These are phyloP conservation scores for Leptinotarsa haldemani DNA, from an alignment of 2,888 invertebrate species.

Conservation along the genomic window DNA sequence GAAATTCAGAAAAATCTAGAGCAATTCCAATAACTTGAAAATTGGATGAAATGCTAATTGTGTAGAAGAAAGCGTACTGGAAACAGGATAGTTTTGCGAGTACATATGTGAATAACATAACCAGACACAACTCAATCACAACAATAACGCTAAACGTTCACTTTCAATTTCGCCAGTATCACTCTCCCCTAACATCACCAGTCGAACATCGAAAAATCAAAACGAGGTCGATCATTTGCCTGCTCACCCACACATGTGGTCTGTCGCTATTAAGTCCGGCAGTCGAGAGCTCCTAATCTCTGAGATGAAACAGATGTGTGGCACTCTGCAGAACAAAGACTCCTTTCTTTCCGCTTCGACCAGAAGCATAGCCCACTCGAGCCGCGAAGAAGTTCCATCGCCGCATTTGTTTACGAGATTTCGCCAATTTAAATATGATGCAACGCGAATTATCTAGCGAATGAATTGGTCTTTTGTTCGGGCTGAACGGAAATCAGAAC, in stretches of 20 bases:
- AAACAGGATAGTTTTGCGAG: too few relatives aligned
- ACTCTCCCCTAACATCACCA: conserved; percentile 41
- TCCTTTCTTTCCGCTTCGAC: conserved; percentile 51
- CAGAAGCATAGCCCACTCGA: conserved; percentile 46
- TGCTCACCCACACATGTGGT: conserved; percentile 53
- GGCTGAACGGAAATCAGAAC: conserved; percentile 21
- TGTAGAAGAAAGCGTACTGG: too few relatives aligned
- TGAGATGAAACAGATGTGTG: conserved; percentile 56
- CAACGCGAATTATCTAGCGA: conserved; percentile 29
- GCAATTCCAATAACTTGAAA: too few relatives aligned
- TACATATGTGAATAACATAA: too few relatives aligned
- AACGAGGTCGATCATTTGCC: conserved; percentile 55
- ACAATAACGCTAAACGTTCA: too few relatives aligned
- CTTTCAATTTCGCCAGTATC: conserved; percentile 7
- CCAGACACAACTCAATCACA: too few relatives aligned
- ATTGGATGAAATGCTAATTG: too few relatives aligned
- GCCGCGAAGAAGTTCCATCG: conserved; percentile 30
- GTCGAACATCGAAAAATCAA: conserved; percentile 46
- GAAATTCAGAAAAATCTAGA: too few relatives aligned
- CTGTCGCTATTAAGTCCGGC: conserved; percentile 52
- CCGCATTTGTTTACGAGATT: conserved; percentile 34
- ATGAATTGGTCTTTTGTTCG: conserved; percentile 28
- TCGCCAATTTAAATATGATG: conserved; percentile 42
- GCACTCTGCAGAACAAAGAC: conserved; percentile 54
- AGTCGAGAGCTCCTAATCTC: conserved; percentile 56